These are phyloP conservation scores for Trilocha varians DNA, from an alignment of 2,888 invertebrate genomes.

Conservation along the genomic window DNA sequence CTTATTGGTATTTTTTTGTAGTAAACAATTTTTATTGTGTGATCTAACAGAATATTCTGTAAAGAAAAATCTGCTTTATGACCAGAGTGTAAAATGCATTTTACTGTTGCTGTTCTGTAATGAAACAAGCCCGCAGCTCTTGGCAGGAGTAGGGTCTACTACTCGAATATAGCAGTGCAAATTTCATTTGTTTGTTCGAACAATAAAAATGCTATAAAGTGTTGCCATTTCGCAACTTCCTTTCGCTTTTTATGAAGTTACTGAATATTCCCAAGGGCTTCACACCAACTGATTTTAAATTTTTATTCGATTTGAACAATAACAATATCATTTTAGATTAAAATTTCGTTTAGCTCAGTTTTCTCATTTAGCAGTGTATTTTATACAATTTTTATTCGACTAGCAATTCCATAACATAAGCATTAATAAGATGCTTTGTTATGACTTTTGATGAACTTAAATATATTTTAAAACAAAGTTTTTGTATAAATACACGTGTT, in stretches of 20 bases:
- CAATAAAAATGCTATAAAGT: slow-evolving; percentile 37
- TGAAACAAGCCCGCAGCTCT: slow-evolving; percentile 35
- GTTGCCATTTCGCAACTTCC: slow-evolving; percentile 8
- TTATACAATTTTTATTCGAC: too few relatives aligned
- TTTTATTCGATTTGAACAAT: too few relatives aligned
- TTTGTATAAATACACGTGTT: too few relatives aligned
- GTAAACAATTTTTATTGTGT: slow-evolving; percentile 53
- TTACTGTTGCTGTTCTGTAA: slow-evolving; percentile 11
- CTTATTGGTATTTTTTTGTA: slow-evolving; percentile 57
- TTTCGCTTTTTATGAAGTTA: slow-evolving; percentile 12
- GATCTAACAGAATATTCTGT: slow-evolving; percentile 18
- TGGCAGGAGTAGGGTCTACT: slow-evolving; percentile 39
- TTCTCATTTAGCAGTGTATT: too few relatives aligned
- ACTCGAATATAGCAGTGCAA: slow-evolving; percentile 41
- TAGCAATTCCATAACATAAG: too few relatives aligned
- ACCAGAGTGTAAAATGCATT: slow-evolving; percentile 18
- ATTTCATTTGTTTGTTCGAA: slow-evolving; percentile 41
- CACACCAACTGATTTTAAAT: too few relatives aligned
- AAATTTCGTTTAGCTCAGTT: too few relatives aligned
- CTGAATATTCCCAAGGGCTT: slow-evolving; percentile 12
- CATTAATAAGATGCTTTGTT: too few relatives aligned
- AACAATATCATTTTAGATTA: too few relatives aligned
- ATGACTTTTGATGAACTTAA: too few relatives aligned
- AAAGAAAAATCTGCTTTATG: slow-evolving; percentile 26
- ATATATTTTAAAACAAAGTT: too few relatives aligned